phyloP scores from a whole-genome alignment of 2,888 invertebrate genomes.

The Tenthredo livida region DNA sequence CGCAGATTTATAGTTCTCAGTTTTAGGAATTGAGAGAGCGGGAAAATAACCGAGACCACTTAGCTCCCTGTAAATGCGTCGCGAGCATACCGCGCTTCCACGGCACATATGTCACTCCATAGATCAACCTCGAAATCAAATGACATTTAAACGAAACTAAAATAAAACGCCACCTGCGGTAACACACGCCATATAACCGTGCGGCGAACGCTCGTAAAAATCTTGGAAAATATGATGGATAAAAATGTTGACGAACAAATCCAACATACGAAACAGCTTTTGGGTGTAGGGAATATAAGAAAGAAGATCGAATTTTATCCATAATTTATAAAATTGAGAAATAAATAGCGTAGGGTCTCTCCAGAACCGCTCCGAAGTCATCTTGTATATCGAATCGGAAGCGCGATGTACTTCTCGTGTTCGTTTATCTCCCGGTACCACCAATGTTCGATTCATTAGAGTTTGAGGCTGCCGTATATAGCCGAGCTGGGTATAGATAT shows the following conservation, averaged over 20 bases:
- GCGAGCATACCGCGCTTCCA: conserved; percentile 56
- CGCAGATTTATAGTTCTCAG: conserved; percentile 47
- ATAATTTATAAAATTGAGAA: no score
- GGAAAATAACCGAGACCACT: conserved; percentile 65
- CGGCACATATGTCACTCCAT: conserved; percentile 50
- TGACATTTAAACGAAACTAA: neutral
- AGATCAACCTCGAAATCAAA: conserved; percentile 36
- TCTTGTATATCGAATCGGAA: conserved; percentile 12
- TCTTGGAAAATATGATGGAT: neutral
- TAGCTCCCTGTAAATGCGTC: conserved; percentile 76
- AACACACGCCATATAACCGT: neutral
- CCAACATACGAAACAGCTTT: no score
- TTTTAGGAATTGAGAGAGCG: conserved; percentile 50
- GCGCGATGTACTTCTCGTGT: conserved; percentile 44
- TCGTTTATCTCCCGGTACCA: conserved; percentile 47
- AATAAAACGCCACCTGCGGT: neutral
- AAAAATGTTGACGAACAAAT: no score
- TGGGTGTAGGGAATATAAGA: no score
- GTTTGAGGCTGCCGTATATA: conserved; percentile 38
- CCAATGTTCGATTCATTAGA: conserved; percentile 52
- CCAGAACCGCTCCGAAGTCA: neutral
- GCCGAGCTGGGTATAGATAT: neutral
- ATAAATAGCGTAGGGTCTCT: neutral
- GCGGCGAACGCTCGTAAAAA: neutral
- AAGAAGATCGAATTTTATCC: no score